A percentile compares a stretch with the other conserved stretches of the same genome.
Evolutionary conservation across 2,797 vertebrate species (phyloP).

Genomic region (Xiphorhynchus erythropygius): DNA sequence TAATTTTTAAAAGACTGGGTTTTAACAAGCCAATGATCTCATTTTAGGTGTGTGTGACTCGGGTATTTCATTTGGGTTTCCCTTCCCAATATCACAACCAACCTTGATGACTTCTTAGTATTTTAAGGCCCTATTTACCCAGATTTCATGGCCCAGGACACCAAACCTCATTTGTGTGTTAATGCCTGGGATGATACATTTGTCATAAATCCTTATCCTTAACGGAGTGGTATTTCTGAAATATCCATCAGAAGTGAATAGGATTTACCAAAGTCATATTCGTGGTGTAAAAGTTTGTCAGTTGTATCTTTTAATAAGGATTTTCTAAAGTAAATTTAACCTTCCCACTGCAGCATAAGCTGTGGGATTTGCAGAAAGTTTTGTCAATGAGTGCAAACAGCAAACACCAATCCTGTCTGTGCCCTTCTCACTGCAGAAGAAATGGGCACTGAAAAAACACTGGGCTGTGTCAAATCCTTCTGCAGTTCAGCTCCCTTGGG

Average conservation of each 20-base stretch:
- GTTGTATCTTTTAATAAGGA: neutral
- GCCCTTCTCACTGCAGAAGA: neutral
- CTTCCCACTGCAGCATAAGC: neutral
- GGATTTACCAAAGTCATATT: neutral
- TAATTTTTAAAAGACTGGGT: slow-evolving; percentile 11
- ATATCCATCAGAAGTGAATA: neutral
- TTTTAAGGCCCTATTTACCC: neutral
- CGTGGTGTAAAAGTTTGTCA: neutral
- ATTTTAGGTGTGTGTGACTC: slow-evolving; percentile 21
- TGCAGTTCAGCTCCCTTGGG: neutral
- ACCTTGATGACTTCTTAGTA: slow-evolving; percentile 3
- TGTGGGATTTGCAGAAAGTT: neutral
- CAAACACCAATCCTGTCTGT: neutral
- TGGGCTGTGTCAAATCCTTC: neutral
- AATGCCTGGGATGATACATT: neutral
- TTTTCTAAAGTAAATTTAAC: neutral
- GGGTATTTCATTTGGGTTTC: slow-evolving; percentile 38
- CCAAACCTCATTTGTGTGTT: neutral
- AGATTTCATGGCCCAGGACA: neutral
- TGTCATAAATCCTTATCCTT: neutral
- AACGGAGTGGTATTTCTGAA: neutral
- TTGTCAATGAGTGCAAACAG: neutral
- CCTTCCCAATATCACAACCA: slow-evolving; percentile 13
- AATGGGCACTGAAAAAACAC: neutral
- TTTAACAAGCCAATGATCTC: slow-evolving; percentile 31